phyloP scores from a whole-genome alignment of 92 coral and sea anemone species.

The Umimayanthus chanpuru region DNA sequence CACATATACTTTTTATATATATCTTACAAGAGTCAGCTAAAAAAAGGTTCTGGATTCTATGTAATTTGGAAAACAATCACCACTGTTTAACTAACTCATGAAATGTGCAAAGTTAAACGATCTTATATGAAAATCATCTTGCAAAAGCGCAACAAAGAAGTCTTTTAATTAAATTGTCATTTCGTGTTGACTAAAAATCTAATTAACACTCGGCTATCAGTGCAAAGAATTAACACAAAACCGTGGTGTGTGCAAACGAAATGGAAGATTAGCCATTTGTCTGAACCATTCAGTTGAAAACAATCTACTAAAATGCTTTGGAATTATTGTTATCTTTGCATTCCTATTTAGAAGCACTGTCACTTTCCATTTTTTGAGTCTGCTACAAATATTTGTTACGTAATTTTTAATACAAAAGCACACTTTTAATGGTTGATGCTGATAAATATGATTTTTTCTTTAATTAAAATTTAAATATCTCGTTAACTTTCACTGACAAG shows the following conservation, averaged over 20 bases:
- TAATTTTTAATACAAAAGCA: not conserved
- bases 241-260: not conserved
- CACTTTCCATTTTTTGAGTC: not conserved
- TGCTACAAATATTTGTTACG: not conserved
- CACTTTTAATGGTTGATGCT: not conserved
- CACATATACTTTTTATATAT: too few relatives aligned
- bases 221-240: not conserved
- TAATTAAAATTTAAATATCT: conserved; percentile 25
- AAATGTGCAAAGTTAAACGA: not conserved
- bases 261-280: not conserved
- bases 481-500: conserved; percentile 1
- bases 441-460: conserved; percentile 13
- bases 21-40: too few relatives aligned
- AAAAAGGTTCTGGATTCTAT: too few relatives aligned
- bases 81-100: not conserved
- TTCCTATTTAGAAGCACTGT: not conserved
- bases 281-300: not conserved
- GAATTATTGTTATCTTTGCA: not conserved
- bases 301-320: not conserved
- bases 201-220: not conserved
- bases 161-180: conserved; percentile 29
- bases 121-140: not conserved
- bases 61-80: too few relatives aligned
- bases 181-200: conserved; percentile 20
- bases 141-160: not conserved